phyloP scores from a whole-genome alignment of 53 echinoderm and acorn worm genomes.

The Henricia sp. region DNA sequence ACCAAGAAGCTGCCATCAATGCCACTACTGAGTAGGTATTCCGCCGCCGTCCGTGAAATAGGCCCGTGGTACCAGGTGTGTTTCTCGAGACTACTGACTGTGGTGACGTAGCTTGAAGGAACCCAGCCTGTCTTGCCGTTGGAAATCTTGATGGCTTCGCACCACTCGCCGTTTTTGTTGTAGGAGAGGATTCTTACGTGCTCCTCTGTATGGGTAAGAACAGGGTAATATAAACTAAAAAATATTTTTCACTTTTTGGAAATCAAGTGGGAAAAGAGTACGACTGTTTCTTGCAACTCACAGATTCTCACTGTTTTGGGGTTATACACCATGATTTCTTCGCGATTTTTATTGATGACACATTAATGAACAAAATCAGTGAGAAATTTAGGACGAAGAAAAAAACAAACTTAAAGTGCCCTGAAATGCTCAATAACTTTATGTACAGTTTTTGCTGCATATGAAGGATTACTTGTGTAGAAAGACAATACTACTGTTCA shows the following conservation, averaged over 20 bases:
- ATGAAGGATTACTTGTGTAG: no score
- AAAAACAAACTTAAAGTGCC: no score
- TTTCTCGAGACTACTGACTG: slow-evolving; percentile 93
- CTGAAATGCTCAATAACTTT: no score
- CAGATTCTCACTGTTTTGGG: no score
- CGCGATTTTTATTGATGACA: no score
- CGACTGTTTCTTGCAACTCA: no score
- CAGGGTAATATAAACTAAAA: background rate
- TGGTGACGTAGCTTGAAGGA: slow-evolving; percentile 90
- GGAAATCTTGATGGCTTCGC: slow-evolving; percentile 83
- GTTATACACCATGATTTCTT: no score
- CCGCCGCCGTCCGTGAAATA: slow-evolving; percentile 94
- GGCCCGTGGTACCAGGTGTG: slow-evolving; percentile 98
- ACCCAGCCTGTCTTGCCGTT: slow-evolving; percentile 94
- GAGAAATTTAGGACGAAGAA: no score
- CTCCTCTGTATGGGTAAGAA: slow-evolving; percentile 67
- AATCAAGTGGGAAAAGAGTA: no score
- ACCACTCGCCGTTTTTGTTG: slow-evolving; percentile 96
- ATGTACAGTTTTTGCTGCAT: no score
- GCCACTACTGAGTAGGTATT: slow-evolving; percentile 97
- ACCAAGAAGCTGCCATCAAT: slow-evolving; percentile 99
- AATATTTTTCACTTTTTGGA: background rate
- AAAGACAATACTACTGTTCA: no score
- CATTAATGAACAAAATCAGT: no score
- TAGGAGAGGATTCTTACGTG: slow-evolving; percentile 86